These are phyloP conservation scores for Cromileptes altivelis DNA, from an alignment of 2,113 vertebrate species.

Conservation along the genomic window DNA sequence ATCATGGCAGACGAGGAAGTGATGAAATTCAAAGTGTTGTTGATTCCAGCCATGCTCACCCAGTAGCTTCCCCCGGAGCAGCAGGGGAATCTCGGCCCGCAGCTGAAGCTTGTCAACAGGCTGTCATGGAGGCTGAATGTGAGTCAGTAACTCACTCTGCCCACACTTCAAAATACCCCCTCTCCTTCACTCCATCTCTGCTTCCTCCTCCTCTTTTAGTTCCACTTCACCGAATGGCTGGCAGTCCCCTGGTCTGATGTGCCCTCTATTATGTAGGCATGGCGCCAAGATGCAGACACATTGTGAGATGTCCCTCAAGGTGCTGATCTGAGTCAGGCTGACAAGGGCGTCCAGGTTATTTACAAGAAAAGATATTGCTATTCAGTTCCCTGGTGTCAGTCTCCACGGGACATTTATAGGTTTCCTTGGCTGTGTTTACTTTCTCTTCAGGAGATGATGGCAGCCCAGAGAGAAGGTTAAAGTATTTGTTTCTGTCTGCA, in stretches of 20 bases:
- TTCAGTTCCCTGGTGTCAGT: slow-evolving; percentile 57
- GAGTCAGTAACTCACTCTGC: slow-evolving; percentile 58
- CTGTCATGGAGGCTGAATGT: slow-evolving; percentile 69
- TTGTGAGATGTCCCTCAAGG: slow-evolving; percentile 62
- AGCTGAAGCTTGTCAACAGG: slow-evolving; percentile 77
- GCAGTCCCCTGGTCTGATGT: slow-evolving; percentile 53
- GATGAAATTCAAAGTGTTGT: slow-evolving; percentile 23
- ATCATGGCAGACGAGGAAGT: slow-evolving; percentile 14
- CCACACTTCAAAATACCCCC: slow-evolving; percentile 58
- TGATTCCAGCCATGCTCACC: slow-evolving; percentile 30
- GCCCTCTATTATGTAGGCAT: slow-evolving; percentile 66
- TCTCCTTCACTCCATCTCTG: slow-evolving; percentile 47
- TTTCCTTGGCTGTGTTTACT: slow-evolving; percentile 56
- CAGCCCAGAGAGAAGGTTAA: slow-evolving; percentile 44
- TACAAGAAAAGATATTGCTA: slow-evolving; percentile 65
- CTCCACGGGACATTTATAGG: slow-evolving; percentile 46
- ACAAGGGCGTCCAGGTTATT: slow-evolving; percentile 69
- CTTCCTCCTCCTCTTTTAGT: slow-evolving; percentile 54
- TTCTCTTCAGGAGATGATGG: slow-evolving; percentile 60
- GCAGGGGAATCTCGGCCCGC: slow-evolving; percentile 54
- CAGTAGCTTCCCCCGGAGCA: slow-evolving; percentile 37
- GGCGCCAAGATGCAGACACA: slow-evolving; percentile 46
- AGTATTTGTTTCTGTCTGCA: slow-evolving; percentile 45
- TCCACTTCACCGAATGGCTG: slow-evolving; percentile 55
- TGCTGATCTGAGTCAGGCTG: slow-evolving; percentile 60